These are phyloP conservation scores for Leguminivora glycinivorella DNA, from an alignment of 1,140 invertebrate species.

Conservation along the genomic window DNA sequence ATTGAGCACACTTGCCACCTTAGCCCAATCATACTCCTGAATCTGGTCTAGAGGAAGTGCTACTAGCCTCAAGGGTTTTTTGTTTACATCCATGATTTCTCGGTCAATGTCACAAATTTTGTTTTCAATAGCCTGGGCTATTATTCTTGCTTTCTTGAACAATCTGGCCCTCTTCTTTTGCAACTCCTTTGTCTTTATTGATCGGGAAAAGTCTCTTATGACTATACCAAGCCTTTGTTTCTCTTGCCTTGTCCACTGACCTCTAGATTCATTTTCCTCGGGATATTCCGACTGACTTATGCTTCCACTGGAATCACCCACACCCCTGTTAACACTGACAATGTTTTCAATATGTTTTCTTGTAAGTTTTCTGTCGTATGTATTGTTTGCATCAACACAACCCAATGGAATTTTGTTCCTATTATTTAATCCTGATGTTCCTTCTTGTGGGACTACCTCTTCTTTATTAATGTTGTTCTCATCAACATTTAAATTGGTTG, in stretches of 20 bases:
- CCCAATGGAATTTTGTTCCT: background rate
- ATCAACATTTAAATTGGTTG: background rate
- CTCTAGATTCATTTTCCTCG: background rate
- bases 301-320: background rate
- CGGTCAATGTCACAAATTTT: background rate
- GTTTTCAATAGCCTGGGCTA: background rate
- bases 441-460: background rate
- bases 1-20: background rate
- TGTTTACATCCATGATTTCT: background rate
- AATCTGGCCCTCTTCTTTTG: background rate
- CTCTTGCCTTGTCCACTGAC: background rate
- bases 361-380: background rate
- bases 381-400: background rate
- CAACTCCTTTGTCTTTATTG: background rate
- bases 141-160: background rate
- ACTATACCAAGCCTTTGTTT: background rate
- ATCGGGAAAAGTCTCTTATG: background rate
- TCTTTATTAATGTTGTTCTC: background rate
- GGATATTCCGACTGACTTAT: background rate
- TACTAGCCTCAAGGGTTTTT: background rate
- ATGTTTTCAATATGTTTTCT: background rate
- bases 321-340: background rate
- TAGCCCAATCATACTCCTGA: conserved; percentile 1
- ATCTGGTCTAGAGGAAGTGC: background rate
- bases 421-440: background rate